Evolutionary conservation across 2,113 vertebrate species (phyloP).

Genomic region (Ginglymostoma cirratum): DNA sequence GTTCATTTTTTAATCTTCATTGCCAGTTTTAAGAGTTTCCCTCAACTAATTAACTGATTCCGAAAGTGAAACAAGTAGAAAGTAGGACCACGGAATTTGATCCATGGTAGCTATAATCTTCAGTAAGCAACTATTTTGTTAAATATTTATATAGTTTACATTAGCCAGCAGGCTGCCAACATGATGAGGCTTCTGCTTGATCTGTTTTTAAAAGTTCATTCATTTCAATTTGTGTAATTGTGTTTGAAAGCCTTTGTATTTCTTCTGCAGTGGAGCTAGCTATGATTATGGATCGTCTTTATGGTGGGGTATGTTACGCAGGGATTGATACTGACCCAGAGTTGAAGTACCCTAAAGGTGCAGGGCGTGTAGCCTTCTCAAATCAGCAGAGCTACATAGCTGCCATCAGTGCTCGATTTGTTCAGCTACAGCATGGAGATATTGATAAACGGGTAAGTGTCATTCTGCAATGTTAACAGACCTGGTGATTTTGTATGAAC

Average conservation of each 20-base stretch:
- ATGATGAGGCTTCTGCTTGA: background rate
- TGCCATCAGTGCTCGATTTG: slow-evolving; percentile 95
- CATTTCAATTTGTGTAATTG: background rate
- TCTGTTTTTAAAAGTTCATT: background rate
- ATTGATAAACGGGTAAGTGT: slow-evolving; percentile 88
- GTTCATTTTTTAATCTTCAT: background rate
- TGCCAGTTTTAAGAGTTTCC: background rate
- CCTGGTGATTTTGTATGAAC: background rate
- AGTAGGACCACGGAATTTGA: background rate
- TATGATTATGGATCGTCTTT: slow-evolving; percentile 98
- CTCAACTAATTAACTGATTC: background rate
- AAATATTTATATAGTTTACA: background rate
- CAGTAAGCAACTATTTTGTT: background rate
- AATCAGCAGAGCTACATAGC: slow-evolving; percentile 98
- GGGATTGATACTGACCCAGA: slow-evolving; percentile 96
- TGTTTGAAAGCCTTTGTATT: background rate
- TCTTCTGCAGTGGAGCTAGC: slow-evolving; percentile 79
- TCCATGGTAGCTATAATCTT: background rate
- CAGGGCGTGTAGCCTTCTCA: slow-evolving; percentile 93
- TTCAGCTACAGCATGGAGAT: slow-evolving; percentile 95
- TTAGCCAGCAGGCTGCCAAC: background rate
- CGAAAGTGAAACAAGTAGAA: background rate
- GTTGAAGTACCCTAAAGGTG: slow-evolving; percentile 95
- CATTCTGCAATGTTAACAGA: background rate
- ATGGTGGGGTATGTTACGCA: slow-evolving; percentile 93